Evolutionary conservation across 2,113 vertebrate genomes (phyloP).

Genomic region (Campylomormyrus numenius): DNA sequence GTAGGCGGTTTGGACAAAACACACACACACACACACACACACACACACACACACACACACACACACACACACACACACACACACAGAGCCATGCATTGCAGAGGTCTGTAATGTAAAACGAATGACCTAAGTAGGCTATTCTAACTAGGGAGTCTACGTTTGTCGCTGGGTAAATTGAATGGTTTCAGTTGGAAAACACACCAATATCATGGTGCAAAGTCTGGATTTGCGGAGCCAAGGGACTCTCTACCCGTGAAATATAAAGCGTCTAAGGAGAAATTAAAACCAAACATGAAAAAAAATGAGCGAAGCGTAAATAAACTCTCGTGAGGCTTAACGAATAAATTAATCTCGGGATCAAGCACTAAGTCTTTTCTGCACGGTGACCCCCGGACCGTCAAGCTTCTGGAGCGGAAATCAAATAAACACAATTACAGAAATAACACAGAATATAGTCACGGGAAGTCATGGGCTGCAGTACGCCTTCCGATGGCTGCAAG

Average conservation of each 20-base stretch:
- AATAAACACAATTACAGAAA: slow-evolving; percentile 50
- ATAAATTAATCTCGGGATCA: slow-evolving; percentile 59
- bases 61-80: background rate
- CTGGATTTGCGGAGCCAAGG: slow-evolving; percentile 1
- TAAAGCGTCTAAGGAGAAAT: slow-evolving; percentile 33
- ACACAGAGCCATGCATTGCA: background rate
- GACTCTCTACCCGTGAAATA: background rate
- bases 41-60: background rate
- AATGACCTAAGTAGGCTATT: background rate
- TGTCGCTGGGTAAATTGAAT: slow-evolving; percentile 10
- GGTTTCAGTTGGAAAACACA: slow-evolving; percentile 28
- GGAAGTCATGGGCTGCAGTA: slow-evolving; percentile 37
- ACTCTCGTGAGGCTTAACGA: slow-evolving; percentile 43
- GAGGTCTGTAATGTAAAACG: background rate
- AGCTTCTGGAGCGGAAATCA: slow-evolving; percentile 53
- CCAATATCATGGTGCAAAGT: background rate
- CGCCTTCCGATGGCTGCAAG: slow-evolving; percentile 56
- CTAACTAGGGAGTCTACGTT: background rate
- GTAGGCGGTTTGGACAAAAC: background rate
- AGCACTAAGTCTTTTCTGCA: slow-evolving; percentile 48
- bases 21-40: background rate
- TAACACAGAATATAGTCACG: slow-evolving; percentile 36
- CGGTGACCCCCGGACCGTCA: slow-evolving; percentile 44
- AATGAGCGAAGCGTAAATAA: slow-evolving; percentile 47
- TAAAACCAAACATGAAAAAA: slow-evolving; percentile 37